These are phyloP conservation scores for Forbesichthys papilliferus DNA, from an alignment of 2,113 vertebrate species.

Conservation along the genomic window DNA sequence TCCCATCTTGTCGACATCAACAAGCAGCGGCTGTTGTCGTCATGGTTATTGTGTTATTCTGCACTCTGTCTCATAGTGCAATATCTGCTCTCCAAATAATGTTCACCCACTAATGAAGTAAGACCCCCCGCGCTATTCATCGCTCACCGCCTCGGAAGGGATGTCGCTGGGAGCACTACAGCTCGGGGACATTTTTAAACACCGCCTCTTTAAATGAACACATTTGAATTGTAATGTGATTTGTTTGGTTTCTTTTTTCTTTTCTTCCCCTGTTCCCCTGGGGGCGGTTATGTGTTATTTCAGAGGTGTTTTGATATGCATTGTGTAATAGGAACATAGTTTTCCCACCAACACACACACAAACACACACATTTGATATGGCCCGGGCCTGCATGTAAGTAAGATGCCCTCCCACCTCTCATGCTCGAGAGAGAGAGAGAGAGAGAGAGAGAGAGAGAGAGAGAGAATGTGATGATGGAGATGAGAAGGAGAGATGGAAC, in stretches of 20 bases:
- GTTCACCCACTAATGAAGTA: conserved; percentile 73
- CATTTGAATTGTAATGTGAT: conserved; percentile 57
- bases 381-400: too few relatives aligned
- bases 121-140: conserved; percentile 66
- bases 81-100: conserved; percentile 72
- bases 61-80: conserved; percentile 62
- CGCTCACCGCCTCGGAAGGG: conserved; percentile 52
- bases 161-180: conserved; percentile 10
- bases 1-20: conserved; percentile 67
- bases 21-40: conserved; percentile 60
- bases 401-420: too few relatives aligned
- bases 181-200: conserved; percentile 63
- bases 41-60: conserved; percentile 66
- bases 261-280: conserved; percentile 24
- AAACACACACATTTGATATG: background rate
- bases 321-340: too few relatives aligned
- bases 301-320: conserved; percentile 21
- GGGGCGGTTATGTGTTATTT: background rate
- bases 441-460: background rate
- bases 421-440: background rate
- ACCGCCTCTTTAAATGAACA: conserved; percentile 67
- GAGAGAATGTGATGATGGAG: background rate
- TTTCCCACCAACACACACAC: background rate
- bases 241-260: background rate
- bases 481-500: conserved; percentile 23